Base-by-base conservation (phyloP, 64 coral and sea anemone species). In the Porites lutea region DNA sequence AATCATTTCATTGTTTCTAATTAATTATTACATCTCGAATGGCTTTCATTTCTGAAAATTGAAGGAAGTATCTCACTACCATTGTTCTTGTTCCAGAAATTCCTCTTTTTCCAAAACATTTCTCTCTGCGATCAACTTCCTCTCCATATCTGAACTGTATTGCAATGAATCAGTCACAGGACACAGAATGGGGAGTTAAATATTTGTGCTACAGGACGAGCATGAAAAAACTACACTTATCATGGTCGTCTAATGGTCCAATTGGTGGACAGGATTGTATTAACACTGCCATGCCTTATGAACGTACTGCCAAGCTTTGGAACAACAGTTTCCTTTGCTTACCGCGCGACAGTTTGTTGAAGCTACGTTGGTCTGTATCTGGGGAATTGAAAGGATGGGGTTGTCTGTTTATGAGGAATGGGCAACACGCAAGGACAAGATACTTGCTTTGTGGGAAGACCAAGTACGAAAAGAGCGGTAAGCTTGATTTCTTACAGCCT, bases 91-190 rank as follows among this genome's bases (percentile, higher is more conserved):
- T 67, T 83, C 6, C 60, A 83, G 80, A 83, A 20, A 66, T 68
- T 67, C 80, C 80, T 10, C 27, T 83, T 66, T 83, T 83, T 48
- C 80, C 80, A 66, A 46, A 83, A 3, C 80, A 83, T 6, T 83
- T 83, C 45, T 83, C 80, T 51, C 4, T 83, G 15, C 61, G 43
- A 48, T n/a, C 59, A 7, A 52, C 44, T 3, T 11, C 80, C 2
- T 8, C 60, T 21, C 2, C 80, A 51, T 21, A 19, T 51, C 46
- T 66, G 14, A 83, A 46, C 47, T 83, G 80, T 6, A 62, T 83
- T 19, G 14, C 61, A 19, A 65, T 83, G 7, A 8, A 67, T 19
- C 80, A 67, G 15, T 27, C 61, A 83, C 60, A 62, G 49, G 80
- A 83, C 18, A 48, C 4, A 67, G 44, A 83, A 45, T 83, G 80